These are phyloP conservation scores for Melanotaenia trifasciata DNA, from an alignment of 2,797 vertebrate species.

Conservation along the genomic window DNA sequence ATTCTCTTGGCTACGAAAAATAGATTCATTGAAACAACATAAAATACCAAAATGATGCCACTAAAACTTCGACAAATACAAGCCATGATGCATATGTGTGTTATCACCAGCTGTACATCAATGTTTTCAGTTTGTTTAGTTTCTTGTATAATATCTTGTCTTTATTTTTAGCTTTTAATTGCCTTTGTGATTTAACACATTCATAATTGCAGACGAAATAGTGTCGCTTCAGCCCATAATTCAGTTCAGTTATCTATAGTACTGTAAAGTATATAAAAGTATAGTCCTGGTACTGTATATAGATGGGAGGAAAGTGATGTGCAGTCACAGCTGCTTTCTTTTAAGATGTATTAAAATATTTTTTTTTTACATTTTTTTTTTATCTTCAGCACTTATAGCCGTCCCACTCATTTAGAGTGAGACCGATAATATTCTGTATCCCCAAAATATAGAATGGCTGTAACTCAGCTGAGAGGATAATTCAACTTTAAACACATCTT, in stretches of 20 bases:
- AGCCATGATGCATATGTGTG: constrained; percentile 8
- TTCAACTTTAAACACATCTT: neutral
- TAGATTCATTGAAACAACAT: constrained; percentile 1
- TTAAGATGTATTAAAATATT: neutral
- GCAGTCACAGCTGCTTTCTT: neutral
- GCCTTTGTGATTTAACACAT: neutral
- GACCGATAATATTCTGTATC: neutral
- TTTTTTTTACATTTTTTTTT: neutral
- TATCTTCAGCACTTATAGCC: neutral
- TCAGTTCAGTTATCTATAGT: neutral
- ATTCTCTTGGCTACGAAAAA: constrained; percentile 8
- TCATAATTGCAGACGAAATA: constrained; percentile 7
- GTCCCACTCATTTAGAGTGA: constrained; percentile 4
- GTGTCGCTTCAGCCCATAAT: constrained; percentile 10
- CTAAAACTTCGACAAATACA: constrained; percentile 11
- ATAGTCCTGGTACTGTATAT: neutral
- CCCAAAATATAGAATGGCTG: neutral
- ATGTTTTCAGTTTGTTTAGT: constrained; percentile 18
- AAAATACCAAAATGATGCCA: constrained; percentile 28
- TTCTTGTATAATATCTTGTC: constrained; percentile 19
- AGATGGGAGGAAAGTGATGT: neutral
- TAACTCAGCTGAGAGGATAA: neutral
- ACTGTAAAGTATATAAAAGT: neutral
- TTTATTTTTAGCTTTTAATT: constrained; percentile 7
- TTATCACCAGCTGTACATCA: constrained; percentile 19